phyloP scores from a whole-genome alignment of 2,113 vertebrate genomes.

The Megaceryle torquata region DNA sequence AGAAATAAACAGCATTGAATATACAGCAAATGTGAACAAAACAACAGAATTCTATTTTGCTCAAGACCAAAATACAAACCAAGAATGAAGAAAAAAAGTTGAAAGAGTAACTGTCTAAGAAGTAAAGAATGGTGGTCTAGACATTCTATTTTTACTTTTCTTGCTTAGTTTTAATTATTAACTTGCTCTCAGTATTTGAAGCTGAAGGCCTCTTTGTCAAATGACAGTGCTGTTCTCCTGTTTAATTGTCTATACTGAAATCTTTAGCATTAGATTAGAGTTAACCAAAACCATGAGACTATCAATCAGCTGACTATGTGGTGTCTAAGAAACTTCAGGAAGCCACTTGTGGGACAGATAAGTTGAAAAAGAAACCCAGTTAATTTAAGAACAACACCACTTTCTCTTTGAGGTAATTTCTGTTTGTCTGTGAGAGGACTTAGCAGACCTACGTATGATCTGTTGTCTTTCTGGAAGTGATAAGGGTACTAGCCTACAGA shows the following conservation, averaged over 20 bases:
- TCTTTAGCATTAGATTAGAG: neutral
- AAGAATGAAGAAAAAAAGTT: neutral
- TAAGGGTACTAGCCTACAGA: neutral
- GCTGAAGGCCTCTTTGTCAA: neutral
- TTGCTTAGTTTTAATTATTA: neutral
- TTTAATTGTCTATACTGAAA: neutral
- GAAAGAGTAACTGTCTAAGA: neutral
- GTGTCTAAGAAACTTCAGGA: neutral
- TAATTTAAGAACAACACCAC: neutral
- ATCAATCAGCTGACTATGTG: neutral
- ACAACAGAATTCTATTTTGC: neutral
- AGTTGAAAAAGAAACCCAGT: neutral
- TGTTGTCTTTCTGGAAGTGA: neutral
- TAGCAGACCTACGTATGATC: neutral
- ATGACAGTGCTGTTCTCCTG: neutral
- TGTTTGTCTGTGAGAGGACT: neutral
- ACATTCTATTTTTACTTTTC: rapidly evolving
- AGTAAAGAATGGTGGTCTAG: neutral
- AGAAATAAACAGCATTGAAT: neutral
- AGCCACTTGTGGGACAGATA: neutral
- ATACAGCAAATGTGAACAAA: neutral
- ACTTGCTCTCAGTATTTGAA: neutral
- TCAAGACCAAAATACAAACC: neutral
- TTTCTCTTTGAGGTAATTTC: neutral
- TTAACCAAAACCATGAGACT: neutral